Base-by-base conservation (phyloP, 23 tunicate genomes). In the Corella eumyota region DNA sequence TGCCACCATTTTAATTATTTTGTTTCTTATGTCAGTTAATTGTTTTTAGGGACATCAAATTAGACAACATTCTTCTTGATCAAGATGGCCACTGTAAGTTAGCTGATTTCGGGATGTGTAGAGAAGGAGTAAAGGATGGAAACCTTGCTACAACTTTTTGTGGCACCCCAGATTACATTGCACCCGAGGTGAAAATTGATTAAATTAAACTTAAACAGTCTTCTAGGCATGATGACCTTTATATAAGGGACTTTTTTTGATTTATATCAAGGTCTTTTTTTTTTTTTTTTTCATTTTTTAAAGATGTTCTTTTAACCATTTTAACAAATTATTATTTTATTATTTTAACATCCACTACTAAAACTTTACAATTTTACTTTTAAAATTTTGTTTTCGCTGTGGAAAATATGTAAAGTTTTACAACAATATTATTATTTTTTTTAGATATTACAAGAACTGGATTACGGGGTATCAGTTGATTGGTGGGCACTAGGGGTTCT, bases 401-500 rank as follows among this genome's bases (percentile, higher is more conserved):
- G n/a, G n/a, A n/a, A n/a, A n/a, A n/a, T n/a, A n/a, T n/a, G n/a
- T n/a, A n/a, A n/a, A n/a, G n/a, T n/a, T n/a, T n/a, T n/a, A n/a
- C n/a, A n/a, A n/a, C n/a, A n/a, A n/a, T n/a, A n/a, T n/a, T n/a
- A n/a, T n/a, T n/a, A n/a, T n/a, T n/a, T n/a, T 25, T 48, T 38
- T 37, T 59, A 86, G 95, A 86, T 86, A 23, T 57, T 86, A 44
- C 95, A 86, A 55, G 98, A 92, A 64, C 80, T 82, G 35, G 98
- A 92, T 47, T 92, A 92, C 49, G 98, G 98, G 1, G 72, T 78
- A 3, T 76, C 98, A 17, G 98, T 92, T 27, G 93, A 83, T 50
- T 92, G 93, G 98, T 82, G 93, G 98, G 98, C 98, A 37, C 79
- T 92, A 25, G 98, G 93, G 34, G 98, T 92, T 30, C 82, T 92